phyloP scores from a whole-genome alignment of 2,888 invertebrate genomes.

The Alloplasta piceator region DNA sequence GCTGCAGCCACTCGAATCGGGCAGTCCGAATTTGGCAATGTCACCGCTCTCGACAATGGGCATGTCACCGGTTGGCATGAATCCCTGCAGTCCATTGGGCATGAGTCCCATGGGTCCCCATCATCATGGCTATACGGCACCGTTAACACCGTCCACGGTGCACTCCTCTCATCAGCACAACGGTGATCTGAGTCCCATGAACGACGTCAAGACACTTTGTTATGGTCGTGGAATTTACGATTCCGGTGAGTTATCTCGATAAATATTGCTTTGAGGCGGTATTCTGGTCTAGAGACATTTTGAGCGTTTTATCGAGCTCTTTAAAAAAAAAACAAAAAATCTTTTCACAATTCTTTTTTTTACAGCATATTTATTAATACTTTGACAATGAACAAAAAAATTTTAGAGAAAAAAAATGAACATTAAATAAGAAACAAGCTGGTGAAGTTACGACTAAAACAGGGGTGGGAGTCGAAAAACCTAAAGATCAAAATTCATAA shows the following conservation, averaged over 20 bases:
- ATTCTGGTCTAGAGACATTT: too few species aligned
- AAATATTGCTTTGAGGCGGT: background rate
- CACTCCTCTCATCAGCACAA: conserved; percentile 78
- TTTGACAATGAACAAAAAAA: too few species aligned
- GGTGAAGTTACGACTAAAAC: too few species aligned
- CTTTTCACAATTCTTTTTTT: too few species aligned
- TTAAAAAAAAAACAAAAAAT: too few species aligned
- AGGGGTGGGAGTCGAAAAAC: too few species aligned
- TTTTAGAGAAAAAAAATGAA: too few species aligned
- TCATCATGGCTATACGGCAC: conserved; percentile 79
- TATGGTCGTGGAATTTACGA: conserved; percentile 79
- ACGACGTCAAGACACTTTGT: conserved; percentile 80
- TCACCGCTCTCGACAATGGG: conserved; percentile 80
- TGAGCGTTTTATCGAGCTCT: too few species aligned
- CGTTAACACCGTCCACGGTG: conserved; percentile 80
- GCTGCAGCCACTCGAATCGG: conserved; percentile 77
- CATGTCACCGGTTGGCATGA: conserved; percentile 79
- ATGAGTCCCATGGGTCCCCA: conserved; percentile 81
- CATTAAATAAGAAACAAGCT: too few species aligned
- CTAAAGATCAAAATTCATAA: too few species aligned
- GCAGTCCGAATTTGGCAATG: conserved; percentile 79
- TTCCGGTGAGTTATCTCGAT: conserved; percentile 70
- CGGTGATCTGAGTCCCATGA: conserved; percentile 79
- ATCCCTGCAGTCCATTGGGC: conserved; percentile 79
- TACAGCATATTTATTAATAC: too few species aligned